These are phyloP conservation scores for Altica lythri DNA, from an alignment of 2,888 invertebrate species.

Conservation along the genomic window DNA sequence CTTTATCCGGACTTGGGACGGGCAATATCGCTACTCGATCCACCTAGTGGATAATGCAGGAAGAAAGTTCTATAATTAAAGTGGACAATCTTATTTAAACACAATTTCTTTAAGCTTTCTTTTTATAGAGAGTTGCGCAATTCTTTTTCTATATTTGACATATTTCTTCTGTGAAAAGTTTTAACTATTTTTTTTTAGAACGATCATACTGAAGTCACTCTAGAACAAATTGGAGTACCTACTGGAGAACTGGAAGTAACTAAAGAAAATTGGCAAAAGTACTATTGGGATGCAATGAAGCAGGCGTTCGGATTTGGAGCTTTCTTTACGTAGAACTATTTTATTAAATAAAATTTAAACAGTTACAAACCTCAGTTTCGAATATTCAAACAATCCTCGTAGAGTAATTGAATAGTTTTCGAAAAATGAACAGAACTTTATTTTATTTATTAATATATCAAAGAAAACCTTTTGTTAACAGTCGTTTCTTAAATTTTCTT, in stretches of 20 bases:
- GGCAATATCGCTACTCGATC: too few relatives aligned
- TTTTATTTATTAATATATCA: too few relatives aligned
- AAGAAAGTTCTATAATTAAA: too few relatives aligned
- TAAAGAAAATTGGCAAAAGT: conserved; percentile 86
- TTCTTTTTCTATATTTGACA: too few relatives aligned
- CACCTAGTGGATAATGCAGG: too few relatives aligned
- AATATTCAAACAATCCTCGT: neutral
- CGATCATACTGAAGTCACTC: conserved; percentile 81
- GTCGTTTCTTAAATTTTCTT: too few relatives aligned
- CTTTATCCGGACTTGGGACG: too few relatives aligned
- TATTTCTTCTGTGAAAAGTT: too few relatives aligned
- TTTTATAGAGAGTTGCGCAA: too few relatives aligned
- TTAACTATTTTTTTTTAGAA: conserved; percentile 59
- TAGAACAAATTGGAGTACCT: conserved; percentile 88
- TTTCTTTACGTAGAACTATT: conserved; percentile 56
- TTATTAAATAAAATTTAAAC: conserved; percentile 8
- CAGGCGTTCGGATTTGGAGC: conserved; percentile 89
- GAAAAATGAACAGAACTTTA: conserved; percentile 16
- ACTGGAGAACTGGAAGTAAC: conserved; percentile 78
- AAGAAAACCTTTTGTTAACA: too few relatives aligned
- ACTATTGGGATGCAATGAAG: conserved; percentile 95
- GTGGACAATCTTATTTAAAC: too few relatives aligned
- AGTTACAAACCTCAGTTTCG: conserved; percentile 1
- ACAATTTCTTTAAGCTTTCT: too few relatives aligned
- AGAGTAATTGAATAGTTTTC: neutral